Conservation (phyloP, 2,888 invertebrate genomes). For the Xylophagus ater region DNA sequence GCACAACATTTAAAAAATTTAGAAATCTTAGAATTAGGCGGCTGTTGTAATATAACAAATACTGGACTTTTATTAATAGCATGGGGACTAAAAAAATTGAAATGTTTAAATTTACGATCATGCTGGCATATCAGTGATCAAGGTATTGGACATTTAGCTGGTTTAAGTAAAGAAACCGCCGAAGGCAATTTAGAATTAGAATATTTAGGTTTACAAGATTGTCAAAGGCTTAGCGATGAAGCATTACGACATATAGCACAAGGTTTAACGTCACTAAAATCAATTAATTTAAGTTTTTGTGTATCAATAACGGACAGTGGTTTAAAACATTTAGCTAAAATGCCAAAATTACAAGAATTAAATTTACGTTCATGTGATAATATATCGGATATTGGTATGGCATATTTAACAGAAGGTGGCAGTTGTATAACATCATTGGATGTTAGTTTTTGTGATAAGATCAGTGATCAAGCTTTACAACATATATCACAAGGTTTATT, state of each 20-base stretch:
- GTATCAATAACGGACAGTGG: slow-evolving; percentile 90
- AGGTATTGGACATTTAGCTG: slow-evolving; percentile 77
- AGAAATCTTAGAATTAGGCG: slow-evolving; percentile 79
- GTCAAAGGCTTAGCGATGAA: slow-evolving; percentile 87
- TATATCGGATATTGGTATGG: slow-evolving; percentile 84
- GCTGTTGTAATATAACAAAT: slow-evolving; percentile 85
- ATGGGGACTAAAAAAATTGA: slow-evolving; percentile 75
- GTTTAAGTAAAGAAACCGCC: slow-evolving; percentile 52
- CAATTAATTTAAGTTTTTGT: slow-evolving; percentile 88
- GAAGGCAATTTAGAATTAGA: slow-evolving; percentile 67
- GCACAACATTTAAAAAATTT: slow-evolving; percentile 76
- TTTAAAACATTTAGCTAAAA: slow-evolving; percentile 73
- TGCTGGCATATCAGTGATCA: slow-evolving; percentile 88
- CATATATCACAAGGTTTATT: slow-evolving; percentile 86
- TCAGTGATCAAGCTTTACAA: slow-evolving; percentile 79
- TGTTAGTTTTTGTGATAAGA: slow-evolving; percentile 92
- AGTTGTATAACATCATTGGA: slow-evolving; percentile 71
- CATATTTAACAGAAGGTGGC: slow-evolving; percentile 82
- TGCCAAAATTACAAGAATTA: slow-evolving; percentile 71
- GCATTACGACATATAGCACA: slow-evolving; percentile 74
- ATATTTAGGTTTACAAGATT: slow-evolving; percentile 83
- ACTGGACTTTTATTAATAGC: slow-evolving; percentile 76
- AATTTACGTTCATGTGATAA: slow-evolving; percentile 90
- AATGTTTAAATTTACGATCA: slow-evolving; percentile 75
- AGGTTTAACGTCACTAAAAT: slow-evolving; percentile 68